Base-by-base conservation (phyloP, 2,113 vertebrate species). In the Pelecanus crispus region DNA sequence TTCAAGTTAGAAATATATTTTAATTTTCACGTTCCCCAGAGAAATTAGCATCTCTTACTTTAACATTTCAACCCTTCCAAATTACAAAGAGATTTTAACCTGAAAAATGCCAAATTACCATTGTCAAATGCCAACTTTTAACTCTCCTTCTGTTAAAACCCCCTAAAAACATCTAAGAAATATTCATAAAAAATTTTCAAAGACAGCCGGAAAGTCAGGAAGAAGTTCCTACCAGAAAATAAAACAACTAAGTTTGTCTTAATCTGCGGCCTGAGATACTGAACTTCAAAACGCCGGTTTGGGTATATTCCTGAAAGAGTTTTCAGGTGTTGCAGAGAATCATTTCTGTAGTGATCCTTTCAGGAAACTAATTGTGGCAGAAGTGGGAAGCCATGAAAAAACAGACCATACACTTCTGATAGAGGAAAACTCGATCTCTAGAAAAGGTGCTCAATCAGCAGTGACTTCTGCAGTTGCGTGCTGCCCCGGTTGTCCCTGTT, bases 1-100 rank as follows among this genome's bases (percentile, higher is more conserved):
- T 94, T 95, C 81, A 91, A 91, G 74, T 92, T 93, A 86, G 81
- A 95, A 94, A 95, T 95, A 82, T 86, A 82, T 95, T 96, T 93
- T 94, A 92, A 93, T 95, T 95, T 86, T 95, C n/a, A 4, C 36
- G 55, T 73, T 94, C 91, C 79, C 79, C 55, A 47, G 93, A 94
- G 89, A 96, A 95, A 90, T 95, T 88, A 80, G 26, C 75, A 82
- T 85, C 74, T 87, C 55, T 79, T 62, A 52, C 81, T 87, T 90
- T 47, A 91, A 59, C 78, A 70, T 85, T 79, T 84, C 83, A 94
- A 63, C 36, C n/a, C 45, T 75, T 45, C 49, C 70, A 53, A 87
- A 72, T 86, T 61, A 29, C 49, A 38, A 47, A 31, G 36, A 50
- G 17, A 56, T 68, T 91, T 95, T 80, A 97, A 95, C 73, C 61